These are phyloP conservation scores for Caenorhabditis sp. DNA, from an alignment of 2,888 invertebrate genomes.

Conservation along the genomic window DNA sequence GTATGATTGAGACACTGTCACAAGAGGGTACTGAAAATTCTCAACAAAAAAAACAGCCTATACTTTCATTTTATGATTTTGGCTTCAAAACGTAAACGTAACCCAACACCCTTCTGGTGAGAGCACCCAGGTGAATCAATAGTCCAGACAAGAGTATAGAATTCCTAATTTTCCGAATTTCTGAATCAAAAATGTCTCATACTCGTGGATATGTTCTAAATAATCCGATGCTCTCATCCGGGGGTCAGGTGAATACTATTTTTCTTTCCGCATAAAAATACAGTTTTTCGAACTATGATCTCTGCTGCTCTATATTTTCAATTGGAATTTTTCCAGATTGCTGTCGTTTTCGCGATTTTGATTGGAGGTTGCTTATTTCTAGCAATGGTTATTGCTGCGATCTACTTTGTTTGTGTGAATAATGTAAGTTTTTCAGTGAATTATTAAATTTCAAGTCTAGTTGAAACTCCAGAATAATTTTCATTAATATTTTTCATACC, in stretches of 20 bases:
- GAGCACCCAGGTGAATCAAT: conserved; percentile 34
- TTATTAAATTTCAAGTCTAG: too few species aligned
- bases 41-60: too few species aligned
- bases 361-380: conserved; percentile 60
- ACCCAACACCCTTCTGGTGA: neutral
- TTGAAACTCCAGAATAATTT: too few species aligned
- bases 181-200: neutral
- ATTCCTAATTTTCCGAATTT: neutral
- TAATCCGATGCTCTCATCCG: neutral
- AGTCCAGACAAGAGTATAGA: neutral
- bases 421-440: conserved; percentile 29
- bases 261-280: neutral
- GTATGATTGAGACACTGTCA: conserved; percentile 40
- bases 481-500: too few species aligned
- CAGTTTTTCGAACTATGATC: neutral
- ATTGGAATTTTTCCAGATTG: conserved; percentile 52
- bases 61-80: conserved; percentile 1
- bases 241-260: neutral
- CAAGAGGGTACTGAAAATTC: too few species aligned
- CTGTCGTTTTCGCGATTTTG: conserved; percentile 65
- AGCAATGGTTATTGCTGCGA: conserved; percentile 54
- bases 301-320: too few species aligned
- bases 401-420: conserved; percentile 54
- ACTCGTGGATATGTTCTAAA: neutral
- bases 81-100: neutral